A percentile compares a stretch with the other conserved stretches of the same genome.
phyloP scores from a whole-genome alignment of 35 echinoderm and acorn worm genomes.

The Diadema setosum region DNA sequence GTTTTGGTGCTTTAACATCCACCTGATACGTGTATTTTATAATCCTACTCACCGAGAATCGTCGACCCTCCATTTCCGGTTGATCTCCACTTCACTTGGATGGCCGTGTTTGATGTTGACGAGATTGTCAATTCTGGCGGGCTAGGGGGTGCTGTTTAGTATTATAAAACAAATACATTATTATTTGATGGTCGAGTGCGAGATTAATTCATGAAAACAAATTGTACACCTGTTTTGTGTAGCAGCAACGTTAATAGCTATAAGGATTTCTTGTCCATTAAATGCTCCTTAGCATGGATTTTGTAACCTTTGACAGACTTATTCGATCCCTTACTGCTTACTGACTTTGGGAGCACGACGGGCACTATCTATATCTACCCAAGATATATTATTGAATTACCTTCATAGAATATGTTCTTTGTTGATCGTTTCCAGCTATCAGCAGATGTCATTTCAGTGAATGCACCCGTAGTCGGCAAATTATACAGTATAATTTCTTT shows the following conservation, averaged over 20 bases:
- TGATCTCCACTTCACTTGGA: constrained; percentile 76
- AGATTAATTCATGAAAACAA: neutral
- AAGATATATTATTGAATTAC: too few species aligned
- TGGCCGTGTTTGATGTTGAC: constrained; percentile 33
- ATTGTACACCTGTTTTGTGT: neutral
- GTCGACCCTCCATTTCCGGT: constrained; percentile 87
- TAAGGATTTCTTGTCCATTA: neutral
- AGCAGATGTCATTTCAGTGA: too few species aligned
- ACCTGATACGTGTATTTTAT: too few species aligned
- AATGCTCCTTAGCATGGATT: neutral
- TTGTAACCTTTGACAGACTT: neutral
- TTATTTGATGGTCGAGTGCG: neutral
- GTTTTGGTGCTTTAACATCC: too few species aligned
- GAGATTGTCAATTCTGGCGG: constrained; percentile 45
- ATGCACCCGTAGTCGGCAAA: too few species aligned
- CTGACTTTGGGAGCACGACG: too few species aligned
- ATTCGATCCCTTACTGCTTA: neutral
- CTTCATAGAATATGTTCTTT: too few species aligned
- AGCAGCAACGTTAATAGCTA: neutral
- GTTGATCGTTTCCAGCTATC: too few species aligned
- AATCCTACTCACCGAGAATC: constrained; percentile 67
- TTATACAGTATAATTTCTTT: too few species aligned
- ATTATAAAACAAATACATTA: neutral
- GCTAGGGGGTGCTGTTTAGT: constrained; percentile 78
- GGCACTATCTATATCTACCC: too few species aligned